Percentiles rank a stretch among this genome's conserved stretches.
Conservation (phyloP, 2,888 invertebrate species). For the Gortyna flavago region DNA sequence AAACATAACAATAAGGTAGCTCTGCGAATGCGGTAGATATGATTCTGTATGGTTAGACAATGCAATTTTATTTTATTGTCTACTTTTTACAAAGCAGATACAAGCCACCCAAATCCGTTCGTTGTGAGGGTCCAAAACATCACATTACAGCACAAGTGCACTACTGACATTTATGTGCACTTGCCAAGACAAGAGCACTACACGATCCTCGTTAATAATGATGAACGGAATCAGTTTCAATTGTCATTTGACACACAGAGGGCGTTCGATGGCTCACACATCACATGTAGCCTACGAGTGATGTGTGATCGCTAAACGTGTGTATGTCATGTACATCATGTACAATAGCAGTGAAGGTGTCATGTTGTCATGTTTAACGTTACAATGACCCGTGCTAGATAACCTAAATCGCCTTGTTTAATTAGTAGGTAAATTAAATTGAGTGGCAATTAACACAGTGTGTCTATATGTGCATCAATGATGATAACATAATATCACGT, state of each 20-base stretch:
- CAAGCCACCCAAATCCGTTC: no score
- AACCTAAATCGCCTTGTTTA: background rate
- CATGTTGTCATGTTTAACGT: slow-evolving; percentile 24
- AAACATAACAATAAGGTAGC: background rate
- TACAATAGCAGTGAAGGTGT: background rate
- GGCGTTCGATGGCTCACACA: slow-evolving; percentile 30
- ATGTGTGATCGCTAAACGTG: background rate
- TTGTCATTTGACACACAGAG: slow-evolving; percentile 49
- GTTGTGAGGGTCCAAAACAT: background rate
- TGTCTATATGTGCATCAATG: background rate
- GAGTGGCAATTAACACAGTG: background rate
- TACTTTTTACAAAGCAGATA: background rate
- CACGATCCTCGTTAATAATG: slow-evolving; percentile 40
- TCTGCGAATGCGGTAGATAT: background rate
- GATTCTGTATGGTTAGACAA: background rate
- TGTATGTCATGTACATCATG: slow-evolving; percentile 20
- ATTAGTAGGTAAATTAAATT: slow-evolving; percentile 3
- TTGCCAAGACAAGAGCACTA: slow-evolving; percentile 15
- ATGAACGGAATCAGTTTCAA: slow-evolving; percentile 54
- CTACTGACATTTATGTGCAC: background rate
- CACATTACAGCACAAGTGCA: slow-evolving; percentile 22
- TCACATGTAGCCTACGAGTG: slow-evolving; percentile 30
- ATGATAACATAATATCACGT: background rate
- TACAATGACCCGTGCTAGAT: background rate
- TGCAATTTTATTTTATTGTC: background rate